Base-by-base conservation (phyloP, 2,888 invertebrate genomes). In the Stratiomys singularior region DNA sequence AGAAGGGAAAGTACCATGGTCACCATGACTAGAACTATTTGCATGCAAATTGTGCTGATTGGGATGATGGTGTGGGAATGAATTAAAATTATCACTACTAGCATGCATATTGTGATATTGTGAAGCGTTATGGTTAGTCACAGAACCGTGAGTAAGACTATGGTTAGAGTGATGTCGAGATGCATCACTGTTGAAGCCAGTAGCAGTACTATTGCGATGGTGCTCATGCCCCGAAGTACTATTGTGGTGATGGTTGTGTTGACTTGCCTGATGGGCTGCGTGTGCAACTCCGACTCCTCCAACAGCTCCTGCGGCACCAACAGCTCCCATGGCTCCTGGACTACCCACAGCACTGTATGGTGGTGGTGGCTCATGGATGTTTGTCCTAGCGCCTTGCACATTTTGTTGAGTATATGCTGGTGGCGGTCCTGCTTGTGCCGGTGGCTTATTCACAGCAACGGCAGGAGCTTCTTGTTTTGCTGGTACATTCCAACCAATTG, bases 401-500 rank as follows among this genome's bases (percentile, higher is more conserved):
- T 85, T 85, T 0, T 84, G 81, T 9, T 85, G 82, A 0, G 85
- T 85, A 78, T 86, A 86, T 0, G 84, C 82, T 23, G 87, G 87
- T 25, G 87, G 86, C n/a, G 86, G 85, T 23, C 86, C 87, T 7
- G 56, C n/a, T 71, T 80, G 79, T n/a, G 77, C 66, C 72, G 80
- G 80, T 46, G 81, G 79, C 46, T 78, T 79, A 64, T 79, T 79
- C 11, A 79, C 78, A 28, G 79, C 78, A n/a, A 76, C 77, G 13
- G 69, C 60, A 18, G 56, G 64, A 1, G 72, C 25, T 27, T 78
- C 67, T 56, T 85, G 85, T 0, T 83, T 64, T 15, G 83, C 82
- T 0, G 85, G 86, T 1, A 84, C 85, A 84, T 86, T 87, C 87
- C 87, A 86, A 5, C 86, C 86, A 15, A 86, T 83, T 27, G 80